Evolutionary conservation across 2,888 invertebrate genomes (phyloP), one percentile per base, ranked within the genome.

Genomic region (Steromphala cineraria): DNA sequence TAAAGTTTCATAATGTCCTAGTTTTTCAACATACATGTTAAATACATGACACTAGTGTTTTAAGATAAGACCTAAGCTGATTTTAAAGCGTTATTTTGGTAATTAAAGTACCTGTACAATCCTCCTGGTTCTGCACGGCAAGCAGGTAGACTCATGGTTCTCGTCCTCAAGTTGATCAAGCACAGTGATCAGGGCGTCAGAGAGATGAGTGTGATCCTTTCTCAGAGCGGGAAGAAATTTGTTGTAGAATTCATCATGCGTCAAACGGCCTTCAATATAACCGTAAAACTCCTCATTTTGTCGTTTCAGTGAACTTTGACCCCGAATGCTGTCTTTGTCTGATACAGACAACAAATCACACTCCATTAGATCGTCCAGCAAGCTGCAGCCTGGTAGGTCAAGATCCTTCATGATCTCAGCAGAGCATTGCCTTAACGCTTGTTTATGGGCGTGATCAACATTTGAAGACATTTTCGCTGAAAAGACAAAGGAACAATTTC

Each of bases 231-330:
- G 71, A 17, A 71, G 71, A 19, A 71, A n/a, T 19, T 36, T 36
- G 19, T 36, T 19, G 71, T 71, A 36, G 40, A 71, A 71, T n/a
- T 71, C 71, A 28, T 71, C 71, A 4, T 31, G 19, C 17, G 71
- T 31, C 71, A 71, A 36, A 36, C 40, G 31, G 3, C 71, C 71
- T 10, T 5, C 3, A 19, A 71, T 31, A 40, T 36, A 71, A 19
- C n/a, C n/a, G 40, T 36, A 71, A 36, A 71, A 71, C 19, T 71
- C 71, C 19, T 71, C 71, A 36, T 71, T 71, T 24, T 71, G 71
- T n/a, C 36, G 19, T 31, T 19, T 71, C 13, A 36, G 28, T 19
- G 31, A 7, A 19, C 13, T 19, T 31, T 40, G 28, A 17, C 71
- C 71, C 40, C 17, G 15, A 24, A 71, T 71, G 36, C 71, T 71